These are phyloP conservation scores for Microplitis deprimator DNA, from an alignment of 2,888 invertebrate species.

Conservation along the genomic window DNA sequence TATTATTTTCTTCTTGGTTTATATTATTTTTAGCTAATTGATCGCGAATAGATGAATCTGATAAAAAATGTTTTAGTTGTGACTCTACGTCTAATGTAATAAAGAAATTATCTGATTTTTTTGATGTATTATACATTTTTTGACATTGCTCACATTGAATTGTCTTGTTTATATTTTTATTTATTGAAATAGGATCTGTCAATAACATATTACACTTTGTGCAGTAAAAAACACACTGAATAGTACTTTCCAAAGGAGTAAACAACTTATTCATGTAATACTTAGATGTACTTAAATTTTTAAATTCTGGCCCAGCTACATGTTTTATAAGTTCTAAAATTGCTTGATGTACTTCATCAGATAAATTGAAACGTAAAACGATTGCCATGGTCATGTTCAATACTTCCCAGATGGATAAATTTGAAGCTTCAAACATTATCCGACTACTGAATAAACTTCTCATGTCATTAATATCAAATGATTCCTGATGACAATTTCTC, in stretches of 20 bases:
- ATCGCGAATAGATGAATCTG: neutral
- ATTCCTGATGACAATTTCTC: no score
- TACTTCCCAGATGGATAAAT: constrained; percentile 26
- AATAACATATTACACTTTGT: constrained; percentile 7
- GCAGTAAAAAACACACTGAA: constrained; percentile 15
- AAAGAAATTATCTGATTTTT: constrained; percentile 34
- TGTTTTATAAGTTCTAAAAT: constrained; percentile 33
- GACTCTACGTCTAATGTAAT: constrained; percentile 38
- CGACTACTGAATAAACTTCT: no score
- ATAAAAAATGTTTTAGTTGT: constrained; percentile 35
- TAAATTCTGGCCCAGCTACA: constrained; percentile 40
- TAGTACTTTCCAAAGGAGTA: neutral
- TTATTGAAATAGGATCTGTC: neutral
- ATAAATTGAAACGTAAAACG: constrained; percentile 33
- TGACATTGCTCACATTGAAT: neutral
- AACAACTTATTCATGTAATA: constrained; percentile 1
- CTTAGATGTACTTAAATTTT: constrained; percentile 28
- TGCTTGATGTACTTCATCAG: constrained; percentile 29
- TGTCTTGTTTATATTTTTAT: neutral
- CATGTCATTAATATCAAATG: no score
- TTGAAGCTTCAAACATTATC: constrained; percentile 33
- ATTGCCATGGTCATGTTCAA: constrained; percentile 23
- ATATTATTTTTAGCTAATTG: neutral
- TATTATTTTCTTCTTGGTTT: neutral
- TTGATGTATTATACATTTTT: constrained; percentile 7